These are phyloP conservation scores for Lamellibrachia satsuma DNA, from an alignment of 2,888 invertebrate genomes.

Conservation along the genomic window DNA sequence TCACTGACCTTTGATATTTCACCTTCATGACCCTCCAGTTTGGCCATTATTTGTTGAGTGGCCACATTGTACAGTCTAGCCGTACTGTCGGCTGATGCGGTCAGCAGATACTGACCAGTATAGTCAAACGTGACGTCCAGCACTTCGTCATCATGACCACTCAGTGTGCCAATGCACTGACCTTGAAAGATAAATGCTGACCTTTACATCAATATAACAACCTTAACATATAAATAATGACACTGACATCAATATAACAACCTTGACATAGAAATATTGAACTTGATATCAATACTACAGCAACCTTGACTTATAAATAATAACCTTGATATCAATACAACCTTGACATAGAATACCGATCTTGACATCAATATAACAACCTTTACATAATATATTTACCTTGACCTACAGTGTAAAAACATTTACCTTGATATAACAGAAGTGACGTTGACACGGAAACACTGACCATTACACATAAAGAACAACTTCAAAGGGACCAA, in stretches of 20 bases:
- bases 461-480: background rate
- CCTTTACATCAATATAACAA: conserved; percentile 37
- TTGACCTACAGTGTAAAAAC: background rate
- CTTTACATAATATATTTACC: background rate
- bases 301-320: background rate
- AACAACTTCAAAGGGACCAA: too few species aligned
- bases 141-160: conserved; percentile 70
- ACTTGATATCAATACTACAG: conserved; percentile 37
- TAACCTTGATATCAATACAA: conserved; percentile 42
- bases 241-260: conserved; percentile 47
- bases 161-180: conserved; percentile 58
- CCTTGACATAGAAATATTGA: conserved; percentile 36
- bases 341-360: conserved; percentile 36
- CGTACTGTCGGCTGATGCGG: conserved; percentile 80
- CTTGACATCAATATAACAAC: conserved; percentile 37
- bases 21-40: conserved; percentile 65
- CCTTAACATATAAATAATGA: background rate
- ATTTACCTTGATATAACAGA: background rate
- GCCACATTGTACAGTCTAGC: conserved; percentile 76
- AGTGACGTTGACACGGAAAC: background rate
- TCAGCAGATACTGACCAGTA: conserved; percentile 77
- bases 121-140: conserved; percentile 81
- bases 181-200: conserved; percentile 35
- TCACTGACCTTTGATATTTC: conserved; percentile 64
- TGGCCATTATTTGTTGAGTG: conserved; percentile 64